Evolutionary conservation across 2,113 vertebrate species (phyloP).

Genomic region (Mobula hypostoma): DNA sequence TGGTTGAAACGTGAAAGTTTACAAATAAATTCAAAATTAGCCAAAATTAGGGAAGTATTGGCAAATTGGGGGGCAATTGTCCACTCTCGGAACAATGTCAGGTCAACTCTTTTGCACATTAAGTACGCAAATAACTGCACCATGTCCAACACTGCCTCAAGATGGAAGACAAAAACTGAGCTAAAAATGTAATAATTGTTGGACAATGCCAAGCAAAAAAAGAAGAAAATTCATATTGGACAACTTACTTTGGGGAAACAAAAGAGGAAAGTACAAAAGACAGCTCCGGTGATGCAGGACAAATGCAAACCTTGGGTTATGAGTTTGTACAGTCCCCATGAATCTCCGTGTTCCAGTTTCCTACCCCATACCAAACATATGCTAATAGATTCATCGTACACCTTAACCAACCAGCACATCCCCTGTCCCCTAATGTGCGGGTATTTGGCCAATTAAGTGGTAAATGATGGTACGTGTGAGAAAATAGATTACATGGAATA

Average conservation of each 20-base stretch:
- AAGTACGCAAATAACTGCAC: neutral
- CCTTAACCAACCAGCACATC: no score
- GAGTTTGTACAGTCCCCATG: no score
- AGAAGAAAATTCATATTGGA: neutral
- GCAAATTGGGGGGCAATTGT: neutral
- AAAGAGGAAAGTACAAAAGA: neutral
- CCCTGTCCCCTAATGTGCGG: no score
- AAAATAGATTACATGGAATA: no score
- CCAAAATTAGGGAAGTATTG: neutral
- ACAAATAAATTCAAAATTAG: neutral
- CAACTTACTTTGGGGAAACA: neutral
- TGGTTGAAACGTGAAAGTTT: neutral
- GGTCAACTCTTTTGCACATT: neutral
- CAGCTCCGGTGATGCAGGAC: no score
- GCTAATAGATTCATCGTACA: no score
- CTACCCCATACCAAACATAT: no score
- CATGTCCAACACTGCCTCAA: neutral
- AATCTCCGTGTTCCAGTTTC: no score
- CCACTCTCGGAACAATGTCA: neutral
- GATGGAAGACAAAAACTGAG: neutral
- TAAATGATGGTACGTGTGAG: no score
- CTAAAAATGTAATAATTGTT: neutral
- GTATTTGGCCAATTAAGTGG: no score
- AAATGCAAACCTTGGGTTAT: no score
- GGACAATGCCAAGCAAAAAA: neutral